These are phyloP conservation scores for Syrmaticus mikado DNA, from an alignment of 2,113 vertebrate genomes.

Conservation along the genomic window DNA sequence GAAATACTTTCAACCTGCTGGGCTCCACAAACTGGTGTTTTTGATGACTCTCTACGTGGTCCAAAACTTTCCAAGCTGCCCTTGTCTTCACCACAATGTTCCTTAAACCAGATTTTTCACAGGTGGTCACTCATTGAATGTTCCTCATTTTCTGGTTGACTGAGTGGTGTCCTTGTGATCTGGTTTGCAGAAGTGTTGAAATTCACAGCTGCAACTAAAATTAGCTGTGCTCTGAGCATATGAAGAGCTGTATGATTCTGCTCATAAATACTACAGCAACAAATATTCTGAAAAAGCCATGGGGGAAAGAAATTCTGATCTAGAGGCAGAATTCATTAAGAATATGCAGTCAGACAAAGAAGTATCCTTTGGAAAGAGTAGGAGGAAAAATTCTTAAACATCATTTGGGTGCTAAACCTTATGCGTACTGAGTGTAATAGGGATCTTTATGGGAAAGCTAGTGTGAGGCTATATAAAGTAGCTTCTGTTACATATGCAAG, in stretches of 20 bases:
- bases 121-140: conserved; percentile 16
- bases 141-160: conserved; percentile 55
- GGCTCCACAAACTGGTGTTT: not conserved
- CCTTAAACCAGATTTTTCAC: conserved; percentile 29
- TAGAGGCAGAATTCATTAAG: not conserved
- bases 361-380: not conserved
- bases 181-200: conserved; percentile 60
- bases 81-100: not conserved
- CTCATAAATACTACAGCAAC: not conserved
- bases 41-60: not conserved
- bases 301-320: not conserved
- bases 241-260: not conserved
- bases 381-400: not conserved
- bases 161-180: not conserved
- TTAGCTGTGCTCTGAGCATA: not conserved
- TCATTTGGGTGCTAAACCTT: not conserved
- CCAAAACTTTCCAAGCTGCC: conserved; percentile 31
- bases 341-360: not conserved
- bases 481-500: not conserved
- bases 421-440: not conserved
- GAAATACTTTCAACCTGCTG: not conserved
- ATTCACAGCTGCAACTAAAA: conserved; percentile 27
- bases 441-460: not conserved
- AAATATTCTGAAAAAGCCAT: not conserved
- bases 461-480: not conserved